Evolutionary conservation across 2,888 invertebrate species (phyloP), one percentile per base, ranked within the genome.

Genomic region (Mythimna loreyi): DNA sequence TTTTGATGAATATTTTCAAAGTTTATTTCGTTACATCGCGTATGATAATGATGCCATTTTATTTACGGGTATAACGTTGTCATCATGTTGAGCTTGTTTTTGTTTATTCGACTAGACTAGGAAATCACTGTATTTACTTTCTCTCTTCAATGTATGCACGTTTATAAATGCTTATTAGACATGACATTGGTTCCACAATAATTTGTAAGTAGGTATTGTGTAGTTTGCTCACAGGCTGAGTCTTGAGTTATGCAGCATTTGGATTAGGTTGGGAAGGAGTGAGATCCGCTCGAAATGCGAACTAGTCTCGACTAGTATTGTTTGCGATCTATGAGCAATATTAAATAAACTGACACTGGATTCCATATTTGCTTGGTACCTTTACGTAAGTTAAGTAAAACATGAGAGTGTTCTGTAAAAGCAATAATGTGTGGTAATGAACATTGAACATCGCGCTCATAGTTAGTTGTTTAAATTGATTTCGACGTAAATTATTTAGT

Each of bases 401-500:
- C 62, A 66, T 73, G 79, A 78, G 85, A 83, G 81, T 79, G 76
- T 81, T 84, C 72, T 71, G 68, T 71, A 67, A 66, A 60, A 53
- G 50, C 49, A 56, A 63, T 63, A 56, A 56, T 73, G 21, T 76
- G 62, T 68, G 68, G 71, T 69, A 67, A 71, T 71, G 50, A 65
- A 82, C 73, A 55, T 68, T 83, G 56, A 68, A 67, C 57, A 77
- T 71, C 64, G 66, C 72, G 72, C 65, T 60, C 30, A 77, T 71
- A 72, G 61, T 71, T 82, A 72, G 66, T 72, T 73, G 61, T 80
- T 71, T 36, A 58, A 75, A 75, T 76, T 82, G 40, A 62, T 84
- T 82, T 74, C 63, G 66, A 84, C 57, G 58, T 82, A 83, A 82
- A 73, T 82, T 82, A 82, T 84, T 83, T 72, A 78, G 70, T 84